Evolutionary conservation across 2,113 vertebrate genomes (phyloP), one percentile per base, ranked within the genome.

Genomic region (Mastomys coucha): DNA sequence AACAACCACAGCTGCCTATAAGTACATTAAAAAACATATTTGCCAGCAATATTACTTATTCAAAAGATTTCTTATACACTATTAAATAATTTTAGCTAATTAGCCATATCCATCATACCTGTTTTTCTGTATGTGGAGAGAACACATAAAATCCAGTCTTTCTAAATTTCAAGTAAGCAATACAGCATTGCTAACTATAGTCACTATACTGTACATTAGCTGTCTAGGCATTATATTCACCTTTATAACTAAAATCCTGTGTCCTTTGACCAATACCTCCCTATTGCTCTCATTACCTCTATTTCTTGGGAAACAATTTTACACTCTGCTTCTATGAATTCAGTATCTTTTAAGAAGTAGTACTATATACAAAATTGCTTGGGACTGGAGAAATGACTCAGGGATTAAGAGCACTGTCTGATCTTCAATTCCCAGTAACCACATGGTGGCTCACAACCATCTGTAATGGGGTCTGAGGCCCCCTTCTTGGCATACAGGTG

Each of bases 1-100:
- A 95, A 91, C 1, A 94, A n/a, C 51, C 93, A 80, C 2, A 84
- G 45, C 2, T 96, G 94, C 87, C 82, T 94, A 22, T 14, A 94
- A 96, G 93, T 56, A 93, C 36, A 96, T 90, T 95, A 82, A 39
- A 95, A 95, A 89, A 90, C 11, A 75, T 51, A 90, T 91, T 82
- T 36, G 75, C 36, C 28, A 91, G 89, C 28, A 51, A 39, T 95
- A 77, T 45, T 28, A 89, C 49, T 94, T 60, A 39, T 17, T 56
- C 11, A 89, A 73, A 70, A 19, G 70, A 73, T 65, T 51, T 94
- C n/a, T 87, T 65, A 87, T 16, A 39, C 58, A 87, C 60, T 86
- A 22, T 76, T 26, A 69, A 94, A 69, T 70, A 13, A 90, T 90
- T 85, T 24, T n/a, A 63, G 26, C 24, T 72, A 88, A 75, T 73